Base-by-base conservation (phyloP, 2,113 vertebrate species). In the Benitochromis conjunctus region DNA sequence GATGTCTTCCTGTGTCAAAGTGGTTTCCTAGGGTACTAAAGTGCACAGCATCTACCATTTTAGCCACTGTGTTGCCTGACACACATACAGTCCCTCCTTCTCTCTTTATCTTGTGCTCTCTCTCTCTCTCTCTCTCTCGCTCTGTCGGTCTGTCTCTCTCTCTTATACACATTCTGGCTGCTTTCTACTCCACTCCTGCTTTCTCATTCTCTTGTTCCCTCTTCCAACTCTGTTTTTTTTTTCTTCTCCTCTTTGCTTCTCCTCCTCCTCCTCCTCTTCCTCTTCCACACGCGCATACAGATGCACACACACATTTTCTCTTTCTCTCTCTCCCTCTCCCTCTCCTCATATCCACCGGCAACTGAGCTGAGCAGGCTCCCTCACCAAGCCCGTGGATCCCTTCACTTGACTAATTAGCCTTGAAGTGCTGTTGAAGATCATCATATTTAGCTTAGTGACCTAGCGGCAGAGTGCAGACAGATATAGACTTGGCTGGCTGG, bases 381-480 rank as follows among this genome's bases (percentile, higher is more conserved):
- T 92, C 88, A 77, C 78, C 81, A 83, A 90, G 87, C 92, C 88
- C n/a, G 81, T 94, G 93, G 94, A 93, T 95, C 91, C 69, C 83
- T 57, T 83, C 92, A 91, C 87, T 93, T 92, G 93, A 91, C 91
- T 95, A 94, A 95, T 95, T 93, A 95, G 89, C 94, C 88, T 93
- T 90, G 91, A 95, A 94, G 93, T 93, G 92, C 92, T 91, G 88
- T 89, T 94, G 88, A 91, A 86, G 92, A 93, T 92, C 94, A 91
- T 95, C 92, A 94, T 91, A 91, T 92, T 94, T 90, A 93, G 90
- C 90, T 90, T 80, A 79, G 91, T 89, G 89, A 94, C 91, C 88
- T 48, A 90, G 89, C 79, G 51, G 88, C 86, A 81, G 88, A 89
- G 92, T 84, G 89, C 79, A 92, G 91, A 93, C 91, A 89, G 90